Evolutionary conservation across 37 sponge, comb jelly and placozoan species (phyloP).

Genomic region (Theonella swinhoei): DNA sequence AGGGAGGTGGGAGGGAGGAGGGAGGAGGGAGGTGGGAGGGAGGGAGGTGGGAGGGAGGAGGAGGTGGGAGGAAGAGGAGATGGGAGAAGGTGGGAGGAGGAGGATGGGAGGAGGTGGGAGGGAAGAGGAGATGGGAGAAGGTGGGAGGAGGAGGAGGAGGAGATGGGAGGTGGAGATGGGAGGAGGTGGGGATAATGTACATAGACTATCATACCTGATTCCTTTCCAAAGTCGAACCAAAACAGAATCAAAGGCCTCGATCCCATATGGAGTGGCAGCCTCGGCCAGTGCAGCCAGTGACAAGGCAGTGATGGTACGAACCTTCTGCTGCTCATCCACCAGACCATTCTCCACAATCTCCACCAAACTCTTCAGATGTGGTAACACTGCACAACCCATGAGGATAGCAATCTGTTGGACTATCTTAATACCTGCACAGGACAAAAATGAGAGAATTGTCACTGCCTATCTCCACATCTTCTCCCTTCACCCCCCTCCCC

Average conservation of each 20-base stretch:
- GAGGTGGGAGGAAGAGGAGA: not conserved
- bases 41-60: not conserved
- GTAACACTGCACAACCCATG: constrained; percentile 99
- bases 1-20: constrained; percentile 14
- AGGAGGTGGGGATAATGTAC: not conserved
- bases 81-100: not conserved
- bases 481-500: not conserved
- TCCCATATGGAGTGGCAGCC: constrained; percentile 99
- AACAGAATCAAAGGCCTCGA: constrained; percentile 98
- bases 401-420: constrained; percentile 98
- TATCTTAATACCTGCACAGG: constrained; percentile 89
- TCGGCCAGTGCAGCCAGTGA: constrained; percentile 98
- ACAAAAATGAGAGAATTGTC: not conserved
- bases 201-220: constrained; percentile 31
- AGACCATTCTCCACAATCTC: constrained; percentile 98
- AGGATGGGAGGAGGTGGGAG: not conserved
- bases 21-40: not conserved
- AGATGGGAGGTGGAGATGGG: not conserved
- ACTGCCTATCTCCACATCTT: not conserved
- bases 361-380: constrained; percentile 94
- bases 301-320: constrained; percentile 97
- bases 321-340: constrained; percentile 99
- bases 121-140: not conserved
- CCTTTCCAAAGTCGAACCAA: constrained; percentile 98
- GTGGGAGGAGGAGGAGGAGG: not conserved